These are phyloP conservation scores for Grammomys surdaster DNA, from an alignment of 2,113 vertebrate genomes.

Conservation along the genomic window DNA sequence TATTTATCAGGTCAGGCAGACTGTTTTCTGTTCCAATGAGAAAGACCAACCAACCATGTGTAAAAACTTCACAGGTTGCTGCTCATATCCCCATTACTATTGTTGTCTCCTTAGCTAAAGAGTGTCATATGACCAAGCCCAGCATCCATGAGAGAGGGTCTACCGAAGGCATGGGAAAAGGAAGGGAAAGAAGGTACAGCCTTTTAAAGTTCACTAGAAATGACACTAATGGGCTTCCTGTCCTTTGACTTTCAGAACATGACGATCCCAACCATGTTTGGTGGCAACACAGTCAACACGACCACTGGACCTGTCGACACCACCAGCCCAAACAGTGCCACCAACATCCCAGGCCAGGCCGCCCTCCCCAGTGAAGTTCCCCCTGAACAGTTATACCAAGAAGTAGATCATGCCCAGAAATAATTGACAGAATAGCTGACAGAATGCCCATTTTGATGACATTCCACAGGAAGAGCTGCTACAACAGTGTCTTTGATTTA, in stretches of 20 bases:
- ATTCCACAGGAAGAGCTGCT: neutral
- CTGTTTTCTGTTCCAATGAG: neutral
- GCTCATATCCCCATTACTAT: neutral
- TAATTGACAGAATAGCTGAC: neutral
- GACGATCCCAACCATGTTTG: neutral
- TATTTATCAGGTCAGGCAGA: neutral
- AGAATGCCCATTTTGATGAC: neutral
- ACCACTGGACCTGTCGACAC: neutral
- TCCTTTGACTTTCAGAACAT: conserved; percentile 58
- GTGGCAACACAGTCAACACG: neutral
- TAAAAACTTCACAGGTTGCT: neutral
- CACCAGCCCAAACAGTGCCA: neutral
- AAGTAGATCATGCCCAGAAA: too few species aligned
- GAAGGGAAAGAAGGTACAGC: neutral
- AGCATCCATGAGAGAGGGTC: neutral
- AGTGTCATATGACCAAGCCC: neutral
- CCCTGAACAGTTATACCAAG: neutral
- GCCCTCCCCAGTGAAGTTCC: too few species aligned
- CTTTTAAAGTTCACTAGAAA: neutral
- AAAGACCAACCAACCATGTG: neutral
- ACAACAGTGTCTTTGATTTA: neutral
- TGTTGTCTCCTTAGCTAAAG: neutral
- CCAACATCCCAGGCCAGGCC: neutral
- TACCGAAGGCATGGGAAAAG: neutral
- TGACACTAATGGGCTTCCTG: neutral